A percentile compares a stretch with the other conserved stretches of the same genome.
Evolutionary conservation across 1,140 invertebrate species (phyloP).

Genomic region (Aradophagus sp.): DNA sequence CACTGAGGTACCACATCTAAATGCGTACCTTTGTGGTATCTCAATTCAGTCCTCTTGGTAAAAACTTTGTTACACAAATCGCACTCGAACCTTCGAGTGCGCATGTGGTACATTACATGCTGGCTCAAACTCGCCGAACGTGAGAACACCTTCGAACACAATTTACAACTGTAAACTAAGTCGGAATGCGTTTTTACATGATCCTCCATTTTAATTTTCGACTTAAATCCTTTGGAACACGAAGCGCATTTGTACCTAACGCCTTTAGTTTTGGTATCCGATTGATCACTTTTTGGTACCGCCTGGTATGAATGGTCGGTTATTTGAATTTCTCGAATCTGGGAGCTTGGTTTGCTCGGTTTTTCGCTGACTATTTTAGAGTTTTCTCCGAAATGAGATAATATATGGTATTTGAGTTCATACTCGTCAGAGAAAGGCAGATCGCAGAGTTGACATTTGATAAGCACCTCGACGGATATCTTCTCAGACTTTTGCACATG

Average conservation of each 20-base stretch:
- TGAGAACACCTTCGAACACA: constrained; percentile 36
- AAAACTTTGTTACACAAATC: constrained; percentile 54
- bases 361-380: not conserved
- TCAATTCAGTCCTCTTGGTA: constrained; percentile 45
- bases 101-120: constrained; percentile 39
- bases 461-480: constrained; percentile 34
- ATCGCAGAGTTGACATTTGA: constrained; percentile 36
- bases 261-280: not conserved
- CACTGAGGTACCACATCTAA: constrained; percentile 54
- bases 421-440: constrained; percentile 20
- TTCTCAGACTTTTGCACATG: constrained; percentile 27
- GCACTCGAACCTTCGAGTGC: constrained; percentile 46
- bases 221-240: constrained; percentile 13
- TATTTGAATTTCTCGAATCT: no score
- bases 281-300: not conserved
- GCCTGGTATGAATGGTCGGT: constrained; percentile 21
- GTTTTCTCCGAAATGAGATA: constrained; percentile 14
- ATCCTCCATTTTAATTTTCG: constrained; percentile 13
- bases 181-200: constrained; percentile 28
- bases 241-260: constrained; percentile 10
- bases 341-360: not conserved
- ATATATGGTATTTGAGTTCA: constrained; percentile 31
- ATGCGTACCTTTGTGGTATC: constrained; percentile 59
- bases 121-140: constrained; percentile 11
- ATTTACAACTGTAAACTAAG: constrained; percentile 29